phyloP scores from a whole-genome alignment of 2,113 vertebrate genomes.

The Phycodurus eques region DNA sequence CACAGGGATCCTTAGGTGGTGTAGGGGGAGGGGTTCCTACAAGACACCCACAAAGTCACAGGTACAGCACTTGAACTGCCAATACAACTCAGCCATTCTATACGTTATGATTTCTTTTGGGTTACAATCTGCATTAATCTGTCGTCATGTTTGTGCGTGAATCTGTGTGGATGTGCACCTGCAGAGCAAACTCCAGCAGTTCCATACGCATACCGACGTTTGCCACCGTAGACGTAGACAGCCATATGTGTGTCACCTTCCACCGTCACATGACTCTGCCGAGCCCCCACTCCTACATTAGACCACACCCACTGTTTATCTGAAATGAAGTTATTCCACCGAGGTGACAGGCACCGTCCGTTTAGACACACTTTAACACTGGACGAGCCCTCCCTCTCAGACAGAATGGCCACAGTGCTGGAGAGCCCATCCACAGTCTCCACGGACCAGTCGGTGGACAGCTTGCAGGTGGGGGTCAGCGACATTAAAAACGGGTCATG shows the following conservation, averaged over 20 bases:
- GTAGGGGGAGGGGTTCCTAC: not conserved
- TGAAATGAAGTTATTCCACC: not conserved
- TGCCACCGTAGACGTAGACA: constrained; percentile 23
- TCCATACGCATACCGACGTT: not conserved
- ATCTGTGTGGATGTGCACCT: constrained; percentile 12
- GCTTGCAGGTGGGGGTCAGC: constrained; percentile 4
- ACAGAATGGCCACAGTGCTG: constrained; percentile 10
- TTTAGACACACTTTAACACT: constrained; percentile 22
- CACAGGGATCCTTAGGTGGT: constrained; percentile 22
- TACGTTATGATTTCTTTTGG: not conserved
- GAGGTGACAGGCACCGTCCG: not conserved
- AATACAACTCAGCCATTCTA: not conserved
- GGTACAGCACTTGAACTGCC: not conserved
- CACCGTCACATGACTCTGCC: constrained; percentile 20
- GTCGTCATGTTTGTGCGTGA: not conserved
- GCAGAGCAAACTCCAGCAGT: constrained; percentile 24
- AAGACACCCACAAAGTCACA: not conserved
- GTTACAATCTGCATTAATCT: not conserved
- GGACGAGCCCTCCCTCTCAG: constrained; percentile 10
- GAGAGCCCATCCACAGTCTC: not conserved
- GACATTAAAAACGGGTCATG: constrained; percentile 6
- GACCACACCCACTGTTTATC: constrained; percentile 19
- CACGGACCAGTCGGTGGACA: constrained; percentile 14
- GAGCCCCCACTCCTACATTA: accelerated
- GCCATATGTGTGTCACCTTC: constrained; percentile 16